phyloP scores from a whole-genome alignment of 2,888 invertebrate species.

The Rambutsinella grinnellia region DNA sequence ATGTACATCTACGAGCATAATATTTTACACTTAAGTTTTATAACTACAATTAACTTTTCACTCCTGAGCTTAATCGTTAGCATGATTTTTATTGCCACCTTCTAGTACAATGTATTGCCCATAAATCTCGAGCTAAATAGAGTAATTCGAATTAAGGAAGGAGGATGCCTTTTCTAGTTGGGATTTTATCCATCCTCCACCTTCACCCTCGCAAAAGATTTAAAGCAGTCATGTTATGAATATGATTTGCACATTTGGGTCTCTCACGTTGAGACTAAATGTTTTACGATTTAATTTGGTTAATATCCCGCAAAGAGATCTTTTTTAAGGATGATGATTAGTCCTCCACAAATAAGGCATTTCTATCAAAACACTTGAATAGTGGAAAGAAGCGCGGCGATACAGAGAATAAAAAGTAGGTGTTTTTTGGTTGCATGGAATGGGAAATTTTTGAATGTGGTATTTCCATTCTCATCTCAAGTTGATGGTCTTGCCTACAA shows the following conservation, averaged over 20 bases:
- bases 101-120: no score
- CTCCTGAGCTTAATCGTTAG: not conserved
- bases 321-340: constrained; percentile 21
- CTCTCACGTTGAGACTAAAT: no score
- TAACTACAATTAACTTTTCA: not conserved
- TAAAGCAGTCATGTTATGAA: no score
- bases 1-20: not conserved
- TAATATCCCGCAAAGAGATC: constrained; percentile 5
- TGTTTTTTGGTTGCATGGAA: not conserved
- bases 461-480: no score
- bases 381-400: not conserved
- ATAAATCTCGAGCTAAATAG: not conserved
- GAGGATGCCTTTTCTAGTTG: no score
- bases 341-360: constrained; percentile 13
- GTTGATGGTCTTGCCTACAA: not conserved
- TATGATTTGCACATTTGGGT: no score
- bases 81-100: not conserved
- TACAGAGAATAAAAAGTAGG: not conserved
- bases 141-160: not conserved
- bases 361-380: not conserved
- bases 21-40: not conserved
- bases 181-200: no score
- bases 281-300: no score
- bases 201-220: no score
- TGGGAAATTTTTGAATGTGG: not conserved